Base-by-base conservation (phyloP, 1,140 invertebrate species). In the Campoletis sonorensis region DNA sequence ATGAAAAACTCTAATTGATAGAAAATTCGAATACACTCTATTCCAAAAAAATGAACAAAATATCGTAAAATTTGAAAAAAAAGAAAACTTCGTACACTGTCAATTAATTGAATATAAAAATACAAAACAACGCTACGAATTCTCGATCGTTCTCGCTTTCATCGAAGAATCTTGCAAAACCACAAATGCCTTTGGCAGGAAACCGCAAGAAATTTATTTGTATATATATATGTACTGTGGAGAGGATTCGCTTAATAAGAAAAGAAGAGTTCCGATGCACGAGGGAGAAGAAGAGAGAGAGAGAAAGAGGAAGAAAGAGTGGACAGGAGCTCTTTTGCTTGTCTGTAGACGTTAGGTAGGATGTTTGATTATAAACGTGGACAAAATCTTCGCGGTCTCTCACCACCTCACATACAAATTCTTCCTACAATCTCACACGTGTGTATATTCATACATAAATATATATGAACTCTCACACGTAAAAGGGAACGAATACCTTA, bases 361-460 rank as follows among this genome's bases (percentile, higher is more conserved):
- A 64, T 64, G 23, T 64, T 64, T 26, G 61, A 64, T 64, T 64
- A 64, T 27, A 64, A 64, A 64, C 23, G 61, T 27, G 61, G 61
- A 64, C 61, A 64, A 64, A 64, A 64, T 64, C 61, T 26, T 64
- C 61, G 61, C 23, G 23, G 61, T 64, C 61, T 64, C 23, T 64
- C 61, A 64, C 61, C 23, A 64, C 21, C 61, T 64, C 11, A 58
- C 54, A 23, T 58, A 1, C 10, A 21, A 2, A 21, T 23, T n/a
- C 21, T 58, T 58, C 61, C 61, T 27, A 4, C 61, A 67, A 23
- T 54, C 27, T 70, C 30, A 70, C 18, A 58, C 61, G 1, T n/a
- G 16, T 18, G 7, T n/a, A n/a, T 21, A 70, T 30, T 8, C 68
- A 37, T n/a, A 18, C 4, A 33, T n/a, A 33, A 33, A 33, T 45